Evolutionary conservation across 1,140 invertebrate species (phyloP), one percentile per base, ranked within the genome.

Genomic region (Copidosoma floridanum): DNA sequence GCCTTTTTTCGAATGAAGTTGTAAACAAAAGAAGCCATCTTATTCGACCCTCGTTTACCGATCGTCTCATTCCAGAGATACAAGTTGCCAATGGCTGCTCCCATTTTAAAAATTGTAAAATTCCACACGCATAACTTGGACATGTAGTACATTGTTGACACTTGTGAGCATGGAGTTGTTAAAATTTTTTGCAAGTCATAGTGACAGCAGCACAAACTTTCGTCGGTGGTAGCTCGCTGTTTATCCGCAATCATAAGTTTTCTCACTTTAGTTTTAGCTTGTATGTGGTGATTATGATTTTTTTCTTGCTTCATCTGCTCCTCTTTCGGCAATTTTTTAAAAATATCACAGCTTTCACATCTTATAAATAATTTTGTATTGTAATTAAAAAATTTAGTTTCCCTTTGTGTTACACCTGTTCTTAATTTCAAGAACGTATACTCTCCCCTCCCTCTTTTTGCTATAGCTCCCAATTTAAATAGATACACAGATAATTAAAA

Each of bases 111-210:
- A n/a, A n/a, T n/a, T n/a, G n/a, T n/a, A n/a, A n/a, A n/a, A n/a
- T n/a, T n/a, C n/a, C n/a, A n/a, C n/a, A 57, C 43, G 20, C 26
- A 27, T 20, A 57, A 20, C 18, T 46, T 57, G 1, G 54, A 57
- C 27, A 57, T 29, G 29, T 57, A 57, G 35, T 57, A 57, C 0
- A 57, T 11, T 24, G 54, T 40, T 26, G 40, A 26, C 3, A 46
- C 46, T 2, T 57, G 40, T 12, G 54, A 40, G 14, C 54, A 6
- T 1, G 54, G 54, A 41, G 20, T 46, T 27, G 43, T 29, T 12
- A 57, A 46, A 46, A 57, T 24, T 35, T 57, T 47, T 57, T 57
- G 54, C 18, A 57, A 5, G 5, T 57, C 54, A 43, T 41, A 46
- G 46, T 44, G 27, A 20, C 26, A 12, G 2, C 24, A 32, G n/a